phyloP scores from a whole-genome alignment of 2,113 vertebrate species.

The Esox niger region DNA sequence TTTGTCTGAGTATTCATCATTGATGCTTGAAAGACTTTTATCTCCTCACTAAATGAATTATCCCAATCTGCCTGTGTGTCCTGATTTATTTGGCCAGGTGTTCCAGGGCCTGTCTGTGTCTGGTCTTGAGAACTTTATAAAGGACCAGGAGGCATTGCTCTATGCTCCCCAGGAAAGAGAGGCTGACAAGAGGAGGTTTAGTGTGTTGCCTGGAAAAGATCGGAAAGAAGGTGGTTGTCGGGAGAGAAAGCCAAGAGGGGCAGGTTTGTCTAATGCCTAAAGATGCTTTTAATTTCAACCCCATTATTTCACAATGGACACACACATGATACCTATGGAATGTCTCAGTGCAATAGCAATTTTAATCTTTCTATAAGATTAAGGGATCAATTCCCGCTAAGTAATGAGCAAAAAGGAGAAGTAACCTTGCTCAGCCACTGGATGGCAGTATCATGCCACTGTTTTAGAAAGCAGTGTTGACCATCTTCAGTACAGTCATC shows the following conservation, averaged over 20 bases:
- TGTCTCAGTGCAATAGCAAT: background rate
- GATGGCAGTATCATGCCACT: background rate
- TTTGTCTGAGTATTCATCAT: too few relatives aligned
- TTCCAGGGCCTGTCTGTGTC: constrained; percentile 74
- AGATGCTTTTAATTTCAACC: background rate
- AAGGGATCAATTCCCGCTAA: background rate
- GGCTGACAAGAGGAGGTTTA: constrained; percentile 10
- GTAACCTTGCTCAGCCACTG: background rate
- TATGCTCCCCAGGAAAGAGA: constrained; percentile 21
- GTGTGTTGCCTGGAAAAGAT: constrained; percentile 22
- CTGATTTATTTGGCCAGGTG: constrained; percentile 62
- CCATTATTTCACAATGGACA: background rate
- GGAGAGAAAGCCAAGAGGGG: constrained; percentile 47
- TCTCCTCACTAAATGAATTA: too few relatives aligned
- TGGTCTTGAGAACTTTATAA: constrained; percentile 82
- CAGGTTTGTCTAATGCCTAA: constrained; percentile 41
- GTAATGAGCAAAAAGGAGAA: background rate
- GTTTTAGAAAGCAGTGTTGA: background rate
- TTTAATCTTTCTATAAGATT: background rate
- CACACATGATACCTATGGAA: background rate
- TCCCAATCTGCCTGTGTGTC: background rate
- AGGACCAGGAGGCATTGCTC: constrained; percentile 79
- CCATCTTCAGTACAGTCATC: too few relatives aligned
- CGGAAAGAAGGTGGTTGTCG: constrained; percentile 25
- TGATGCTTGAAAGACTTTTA: too few relatives aligned